Evolutionary conservation across 2,797 vertebrate species (phyloP).

Genomic region (Sebastes nivosus): DNA sequence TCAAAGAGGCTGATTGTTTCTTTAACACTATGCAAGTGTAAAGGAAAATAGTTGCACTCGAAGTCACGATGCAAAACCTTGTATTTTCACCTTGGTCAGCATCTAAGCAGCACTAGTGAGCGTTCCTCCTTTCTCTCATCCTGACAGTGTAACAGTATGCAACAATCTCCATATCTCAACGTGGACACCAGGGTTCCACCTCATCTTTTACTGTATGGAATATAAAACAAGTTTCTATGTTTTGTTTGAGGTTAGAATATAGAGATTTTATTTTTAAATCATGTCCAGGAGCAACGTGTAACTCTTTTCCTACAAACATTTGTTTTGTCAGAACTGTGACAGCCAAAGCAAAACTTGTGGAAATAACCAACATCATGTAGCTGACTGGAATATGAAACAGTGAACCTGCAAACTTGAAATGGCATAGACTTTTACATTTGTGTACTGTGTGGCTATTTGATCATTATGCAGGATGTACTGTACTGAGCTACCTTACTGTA

Average conservation of each 20-base stretch:
- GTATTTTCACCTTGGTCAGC: too few relatives aligned
- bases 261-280: neutral
- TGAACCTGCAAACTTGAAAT: slow-evolving; percentile 58
- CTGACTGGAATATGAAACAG: neutral
- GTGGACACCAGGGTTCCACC: neutral
- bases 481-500: neutral
- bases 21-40: neutral
- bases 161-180: neutral
- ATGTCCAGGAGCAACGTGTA: neutral
- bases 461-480: slow-evolving; percentile 7
- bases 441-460: slow-evolving; percentile 6
- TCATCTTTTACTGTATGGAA: neutral
- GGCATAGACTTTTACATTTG: neutral
- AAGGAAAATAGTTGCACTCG: too few relatives aligned
- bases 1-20: neutral
- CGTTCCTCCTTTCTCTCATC: too few relatives aligned
- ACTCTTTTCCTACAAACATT: neutral
- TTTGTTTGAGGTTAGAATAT: neutral
- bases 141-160: too few relatives aligned
- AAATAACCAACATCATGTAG: neutral
- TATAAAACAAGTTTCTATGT: neutral
- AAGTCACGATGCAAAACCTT: too few relatives aligned
- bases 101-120: too few relatives aligned
- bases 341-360: neutral
- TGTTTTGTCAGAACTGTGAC: slow-evolving; percentile 1